A percentile compares a stretch with the other conserved stretches of the same genome.
phyloP scores from a whole-genome alignment of 1,140 invertebrate genomes.

The Propsilocerus akamusi region DNA sequence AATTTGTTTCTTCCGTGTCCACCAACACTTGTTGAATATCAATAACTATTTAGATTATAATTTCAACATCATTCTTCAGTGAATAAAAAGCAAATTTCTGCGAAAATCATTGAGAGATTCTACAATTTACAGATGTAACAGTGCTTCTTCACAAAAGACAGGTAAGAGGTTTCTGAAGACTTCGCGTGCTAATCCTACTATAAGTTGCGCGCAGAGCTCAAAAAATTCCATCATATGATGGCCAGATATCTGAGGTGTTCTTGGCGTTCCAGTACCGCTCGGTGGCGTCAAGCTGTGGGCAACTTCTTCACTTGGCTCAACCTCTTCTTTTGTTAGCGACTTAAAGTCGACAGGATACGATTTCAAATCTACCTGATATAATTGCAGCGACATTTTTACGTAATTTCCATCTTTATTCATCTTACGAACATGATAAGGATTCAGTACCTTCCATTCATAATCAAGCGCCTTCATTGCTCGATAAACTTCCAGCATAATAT shows the following conservation, averaged over 20 bases:
- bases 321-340: conserved; percentile 65
- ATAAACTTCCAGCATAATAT: conserved; percentile 99
- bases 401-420: conserved; percentile 66
- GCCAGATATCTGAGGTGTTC: conserved; percentile 26
- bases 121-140: too few relatives aligned
- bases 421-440: conserved; percentile 82
- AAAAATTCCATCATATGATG: conserved; percentile 99
- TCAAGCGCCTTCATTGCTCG: conserved; percentile 94
- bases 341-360: conserved; percentile 97
- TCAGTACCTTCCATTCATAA: conserved; percentile 98
- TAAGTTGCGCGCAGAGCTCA: conserved; percentile 97
- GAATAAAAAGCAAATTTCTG: too few relatives aligned
- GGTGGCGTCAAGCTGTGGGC: conserved; percentile 26
- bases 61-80: too few relatives aligned
- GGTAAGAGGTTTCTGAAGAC: too few relatives aligned
- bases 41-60: too few relatives aligned
- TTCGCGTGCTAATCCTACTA: conserved; percentile 90
- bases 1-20: too few relatives aligned
- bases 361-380: conserved; percentile 98
- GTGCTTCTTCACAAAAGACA: too few relatives aligned
- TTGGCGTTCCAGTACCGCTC: conserved; percentile 20
- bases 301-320: conserved; percentile 40
- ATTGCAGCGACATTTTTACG: conserved; percentile 94
- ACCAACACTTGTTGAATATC: too few relatives aligned
- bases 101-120: too few relatives aligned